Conservation (phyloP, 2,113 vertebrate species). For the Solea solea region DNA sequence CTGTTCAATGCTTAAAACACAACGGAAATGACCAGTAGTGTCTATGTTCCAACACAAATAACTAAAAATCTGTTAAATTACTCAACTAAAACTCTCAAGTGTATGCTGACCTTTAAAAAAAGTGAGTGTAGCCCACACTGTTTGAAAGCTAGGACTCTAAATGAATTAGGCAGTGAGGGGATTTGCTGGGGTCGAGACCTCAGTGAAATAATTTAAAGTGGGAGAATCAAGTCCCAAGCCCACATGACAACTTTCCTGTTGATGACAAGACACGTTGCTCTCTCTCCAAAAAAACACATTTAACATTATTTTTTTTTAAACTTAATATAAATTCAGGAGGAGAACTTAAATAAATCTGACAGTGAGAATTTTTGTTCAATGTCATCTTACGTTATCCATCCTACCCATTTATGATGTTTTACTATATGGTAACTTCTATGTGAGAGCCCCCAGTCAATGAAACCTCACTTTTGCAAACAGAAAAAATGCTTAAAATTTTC, state of each 20-base stretch:
- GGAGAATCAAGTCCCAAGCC: background rate
- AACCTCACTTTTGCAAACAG: background rate
- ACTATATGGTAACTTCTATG: too few species aligned
- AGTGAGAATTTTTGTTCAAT: background rate
- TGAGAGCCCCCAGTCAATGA: too few species aligned
- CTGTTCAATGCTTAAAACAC: constrained; percentile 27
- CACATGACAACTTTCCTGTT: background rate
- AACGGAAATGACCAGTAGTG: constrained; percentile 29
- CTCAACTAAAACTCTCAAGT: constrained; percentile 23
- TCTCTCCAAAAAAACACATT: constrained; percentile 7
- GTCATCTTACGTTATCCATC: too few species aligned
- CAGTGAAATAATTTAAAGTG: background rate
- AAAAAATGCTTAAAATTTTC: constrained; percentile 1
- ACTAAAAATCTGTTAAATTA: constrained; percentile 13
- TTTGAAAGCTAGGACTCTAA: constrained; percentile 3
- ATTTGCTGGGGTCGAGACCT: constrained; percentile 5
- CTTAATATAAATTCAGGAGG: background rate
- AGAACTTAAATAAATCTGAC: background rate
- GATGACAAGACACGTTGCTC: background rate
- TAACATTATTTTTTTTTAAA: background rate
- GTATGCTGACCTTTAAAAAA: background rate
- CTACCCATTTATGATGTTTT: too few species aligned
- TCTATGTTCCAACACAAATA: constrained; percentile 12
- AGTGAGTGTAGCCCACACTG: constrained; percentile 3
- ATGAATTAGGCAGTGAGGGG: background rate